Percentiles rank a stretch among this genome's conserved stretches.
Evolutionary conservation across 2,113 vertebrate species (phyloP).

Genomic region (Oxyruncus cristatus): DNA sequence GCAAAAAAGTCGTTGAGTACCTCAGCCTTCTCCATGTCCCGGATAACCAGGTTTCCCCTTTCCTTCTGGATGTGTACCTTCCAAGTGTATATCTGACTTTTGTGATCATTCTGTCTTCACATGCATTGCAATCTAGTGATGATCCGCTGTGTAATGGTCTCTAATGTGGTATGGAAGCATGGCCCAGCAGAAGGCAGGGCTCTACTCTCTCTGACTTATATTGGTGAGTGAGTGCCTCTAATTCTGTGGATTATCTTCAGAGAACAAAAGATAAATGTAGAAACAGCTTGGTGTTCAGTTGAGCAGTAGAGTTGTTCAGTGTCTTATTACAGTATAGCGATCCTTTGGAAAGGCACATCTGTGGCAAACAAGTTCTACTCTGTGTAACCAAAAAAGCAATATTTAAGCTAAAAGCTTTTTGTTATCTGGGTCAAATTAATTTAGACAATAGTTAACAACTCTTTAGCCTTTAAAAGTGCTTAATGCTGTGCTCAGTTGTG

Average conservation of each 20-base stretch:
- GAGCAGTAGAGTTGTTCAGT: neutral
- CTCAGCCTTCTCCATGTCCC: too few relatives aligned
- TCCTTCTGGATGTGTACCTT: neutral
- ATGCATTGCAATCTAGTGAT: neutral
- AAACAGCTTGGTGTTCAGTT: neutral
- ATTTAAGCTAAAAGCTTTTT: neutral
- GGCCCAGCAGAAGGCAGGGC: neutral
- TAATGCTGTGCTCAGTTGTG: neutral
- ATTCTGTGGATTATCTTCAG: neutral
- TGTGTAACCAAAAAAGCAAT: neutral
- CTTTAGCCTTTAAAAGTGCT: neutral
- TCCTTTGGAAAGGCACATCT: neutral
- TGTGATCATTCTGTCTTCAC: slow-evolving; percentile 13
- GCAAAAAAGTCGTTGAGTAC: too few relatives aligned
- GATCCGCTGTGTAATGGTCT: neutral
- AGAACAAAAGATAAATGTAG: neutral
- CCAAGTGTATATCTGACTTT: slow-evolving; percentile 35
- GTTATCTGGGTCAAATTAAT: neutral
- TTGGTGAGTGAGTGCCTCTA: neutral
- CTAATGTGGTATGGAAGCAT: neutral
- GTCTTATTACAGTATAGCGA: neutral
- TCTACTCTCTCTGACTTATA: neutral
- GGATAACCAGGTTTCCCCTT: too few relatives aligned
- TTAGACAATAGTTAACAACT: neutral
- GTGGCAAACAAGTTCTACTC: neutral